Base-by-base conservation (phyloP, 2,797 vertebrate genomes). In the Salarias fasciatus region DNA sequence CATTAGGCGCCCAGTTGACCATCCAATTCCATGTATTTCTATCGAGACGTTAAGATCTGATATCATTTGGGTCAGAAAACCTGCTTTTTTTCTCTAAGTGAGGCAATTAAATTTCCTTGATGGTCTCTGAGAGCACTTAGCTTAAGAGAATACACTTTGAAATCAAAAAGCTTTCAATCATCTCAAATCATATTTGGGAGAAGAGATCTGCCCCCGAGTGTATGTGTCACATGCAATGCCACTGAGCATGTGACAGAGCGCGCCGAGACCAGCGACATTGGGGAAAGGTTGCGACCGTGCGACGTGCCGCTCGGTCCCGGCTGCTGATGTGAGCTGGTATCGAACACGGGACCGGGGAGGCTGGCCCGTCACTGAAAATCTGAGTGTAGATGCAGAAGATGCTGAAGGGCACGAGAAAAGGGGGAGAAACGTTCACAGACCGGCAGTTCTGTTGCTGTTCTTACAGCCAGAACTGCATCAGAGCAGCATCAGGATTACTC, bases 81-180 rank as follows among this genome's bases (percentile, higher is more conserved):
- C 94, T 92, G 63, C 70, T 84, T 89, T 91, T 83, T 35, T 9
- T 83, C 84, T 89, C 94, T 95, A 94, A 97, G 97, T 96, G 92
- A 94, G 95, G 94, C 95, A 97, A 99, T 99, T 97, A 95, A 94
- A 99, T 99, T 97, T 97, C 94, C 95, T 95, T 93, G 93, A 96
- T 96, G 95, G 95, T 96, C 94, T 94, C 92, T 84, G 92, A 94
- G 95, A 98, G 96, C 97, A 99, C 97, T 99, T 98, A 98, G 94
- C 94, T 95, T 95, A 96, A 97, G 94, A 98, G 96, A 97, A 97
- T 97, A 96, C 95, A 97, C 96, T 97, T 96, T 93, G 90, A 96
- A 97, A 99, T 99, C 96, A 98, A 98, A 99, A 97, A 95, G 91
- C 94, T 97, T 98, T 99, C 97, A 98, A 97, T 99, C 97, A 98